Evolutionary conservation across 2,797 vertebrate species (phyloP).

Genomic region (Ctenosaura bakeri): DNA sequence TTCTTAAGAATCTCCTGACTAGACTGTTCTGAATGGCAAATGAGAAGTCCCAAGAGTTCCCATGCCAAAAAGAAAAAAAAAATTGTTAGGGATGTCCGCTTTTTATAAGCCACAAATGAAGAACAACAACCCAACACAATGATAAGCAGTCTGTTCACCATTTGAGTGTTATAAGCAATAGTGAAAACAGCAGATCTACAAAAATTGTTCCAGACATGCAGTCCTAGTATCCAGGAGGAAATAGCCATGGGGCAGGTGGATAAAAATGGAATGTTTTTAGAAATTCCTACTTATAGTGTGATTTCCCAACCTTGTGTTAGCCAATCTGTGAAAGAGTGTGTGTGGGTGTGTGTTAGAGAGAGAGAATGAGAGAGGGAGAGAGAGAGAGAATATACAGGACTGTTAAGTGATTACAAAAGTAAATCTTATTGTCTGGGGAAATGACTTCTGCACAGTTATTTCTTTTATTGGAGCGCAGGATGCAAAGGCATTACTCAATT

Average conservation of each 20-base stretch:
- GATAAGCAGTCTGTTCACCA: no score
- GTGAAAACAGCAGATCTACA: neutral
- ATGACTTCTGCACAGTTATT: conserved; percentile 79
- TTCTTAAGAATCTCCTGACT: neutral
- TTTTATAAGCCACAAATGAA: neutral
- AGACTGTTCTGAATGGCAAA: neutral
- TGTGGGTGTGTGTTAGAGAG: no score
- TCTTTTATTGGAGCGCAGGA: conserved; percentile 80
- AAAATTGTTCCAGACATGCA: neutral
- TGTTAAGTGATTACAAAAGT: conserved; percentile 79
- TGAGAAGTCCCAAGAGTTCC: neutral
- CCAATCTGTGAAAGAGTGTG: conserved; percentile 58
- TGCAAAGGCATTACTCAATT: conserved; percentile 79
- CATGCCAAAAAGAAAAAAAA: no score
- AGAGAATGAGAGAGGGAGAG: neutral
- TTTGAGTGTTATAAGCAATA: neutral
- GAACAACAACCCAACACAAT: neutral
- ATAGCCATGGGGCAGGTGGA: neutral
- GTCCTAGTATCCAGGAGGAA: neutral
- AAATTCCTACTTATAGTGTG: neutral
- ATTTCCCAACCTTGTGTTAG: conserved; percentile 56
- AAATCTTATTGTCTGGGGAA: conserved; percentile 82
- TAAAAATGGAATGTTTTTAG: neutral
- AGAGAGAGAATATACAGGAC: conserved; percentile 56
- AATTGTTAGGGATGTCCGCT: neutral